Evolutionary conservation across 2,888 invertebrate genomes (phyloP).

Genomic region (Apotomis betuletana): DNA sequence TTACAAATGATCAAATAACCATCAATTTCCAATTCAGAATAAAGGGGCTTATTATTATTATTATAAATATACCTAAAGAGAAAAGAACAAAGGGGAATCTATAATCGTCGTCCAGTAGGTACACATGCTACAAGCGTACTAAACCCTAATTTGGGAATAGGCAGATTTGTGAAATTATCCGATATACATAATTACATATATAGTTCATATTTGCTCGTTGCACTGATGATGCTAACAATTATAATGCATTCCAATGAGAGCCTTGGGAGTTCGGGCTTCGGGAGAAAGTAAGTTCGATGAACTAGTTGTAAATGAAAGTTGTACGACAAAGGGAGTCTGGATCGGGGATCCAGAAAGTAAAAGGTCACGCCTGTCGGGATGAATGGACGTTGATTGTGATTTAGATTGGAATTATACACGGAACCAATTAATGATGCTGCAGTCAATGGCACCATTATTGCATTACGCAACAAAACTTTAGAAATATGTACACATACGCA

Average conservation of each 20-base stretch:
- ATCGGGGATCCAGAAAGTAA: slow-evolving; percentile 68
- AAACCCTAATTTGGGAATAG: too few relatives aligned
- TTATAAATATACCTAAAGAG: too few relatives aligned
- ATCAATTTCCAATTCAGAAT: too few relatives aligned
- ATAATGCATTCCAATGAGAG: slow-evolving; percentile 78
- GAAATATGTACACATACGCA: too few relatives aligned
- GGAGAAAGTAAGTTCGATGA: slow-evolving; percentile 82
- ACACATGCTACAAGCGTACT: too few relatives aligned
- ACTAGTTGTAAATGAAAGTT: slow-evolving; percentile 74
- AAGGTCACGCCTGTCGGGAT: slow-evolving; percentile 52
- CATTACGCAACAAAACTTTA: too few relatives aligned
- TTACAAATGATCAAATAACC: too few relatives aligned
- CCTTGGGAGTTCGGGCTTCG: slow-evolving; percentile 66
- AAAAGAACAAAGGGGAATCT: too few relatives aligned
- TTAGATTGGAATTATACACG: neutral
- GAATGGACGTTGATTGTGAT: slow-evolving; percentile 40
- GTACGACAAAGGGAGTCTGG: slow-evolving; percentile 66
- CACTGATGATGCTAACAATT: slow-evolving; percentile 69
- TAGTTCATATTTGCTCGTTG: slow-evolving; percentile 56
- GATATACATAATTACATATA: slow-evolving; percentile 5
- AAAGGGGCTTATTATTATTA: too few relatives aligned
- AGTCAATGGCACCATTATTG: too few relatives aligned
- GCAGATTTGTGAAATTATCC: too few relatives aligned
- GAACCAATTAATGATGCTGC: neutral
- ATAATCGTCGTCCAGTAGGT: too few relatives aligned